Evolutionary conservation across 2,888 invertebrate genomes (phyloP).

Genomic region (Polylopha cassiicola): DNA sequence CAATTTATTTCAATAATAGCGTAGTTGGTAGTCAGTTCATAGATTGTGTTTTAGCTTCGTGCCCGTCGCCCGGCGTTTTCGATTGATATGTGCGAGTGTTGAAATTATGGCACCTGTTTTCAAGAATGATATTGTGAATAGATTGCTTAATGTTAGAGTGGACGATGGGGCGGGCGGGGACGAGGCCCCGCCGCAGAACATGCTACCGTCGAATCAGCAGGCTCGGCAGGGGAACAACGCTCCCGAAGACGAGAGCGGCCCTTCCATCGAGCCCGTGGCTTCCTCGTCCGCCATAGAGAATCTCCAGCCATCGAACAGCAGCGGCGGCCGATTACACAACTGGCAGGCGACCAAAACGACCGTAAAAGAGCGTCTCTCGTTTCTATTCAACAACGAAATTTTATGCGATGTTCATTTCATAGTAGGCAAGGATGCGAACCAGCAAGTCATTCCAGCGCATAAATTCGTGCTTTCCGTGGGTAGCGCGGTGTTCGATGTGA

Average conservation of each 20-base stretch:
- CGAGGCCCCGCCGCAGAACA: constrained; percentile 69
- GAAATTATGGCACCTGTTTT: constrained; percentile 62
- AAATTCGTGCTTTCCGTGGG: constrained; percentile 88
- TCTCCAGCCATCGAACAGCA: constrained; percentile 59
- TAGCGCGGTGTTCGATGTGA: constrained; percentile 90
- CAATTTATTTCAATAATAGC: constrained; percentile 25
- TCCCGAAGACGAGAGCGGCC: constrained; percentile 55
- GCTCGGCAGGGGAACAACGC: constrained; percentile 45
- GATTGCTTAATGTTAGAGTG: constrained; percentile 55
- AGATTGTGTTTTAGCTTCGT: constrained; percentile 8
- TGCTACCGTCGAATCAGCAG: constrained; percentile 71
- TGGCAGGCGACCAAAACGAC: constrained; percentile 87
- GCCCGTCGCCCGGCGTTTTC: constrained; percentile 14
- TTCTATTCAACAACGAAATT: constrained; percentile 71
- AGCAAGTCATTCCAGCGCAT: constrained; percentile 86
- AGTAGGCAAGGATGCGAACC: constrained; percentile 83
- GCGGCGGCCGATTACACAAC: constrained; percentile 74
- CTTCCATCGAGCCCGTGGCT: constrained; percentile 45
- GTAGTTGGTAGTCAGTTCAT: constrained; percentile 15
- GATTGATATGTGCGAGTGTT: constrained; percentile 22
- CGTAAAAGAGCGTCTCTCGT: constrained; percentile 85
- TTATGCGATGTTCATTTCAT: constrained; percentile 85
- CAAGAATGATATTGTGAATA: constrained; percentile 63
- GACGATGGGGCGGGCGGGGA: constrained; percentile 56
- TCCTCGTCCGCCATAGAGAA: constrained; percentile 57